A percentile compares a stretch with the other conserved stretches of the same genome.
Evolutionary conservation across 2,888 invertebrate genomes (phyloP).

Genomic region (Oasisia sp.): DNA sequence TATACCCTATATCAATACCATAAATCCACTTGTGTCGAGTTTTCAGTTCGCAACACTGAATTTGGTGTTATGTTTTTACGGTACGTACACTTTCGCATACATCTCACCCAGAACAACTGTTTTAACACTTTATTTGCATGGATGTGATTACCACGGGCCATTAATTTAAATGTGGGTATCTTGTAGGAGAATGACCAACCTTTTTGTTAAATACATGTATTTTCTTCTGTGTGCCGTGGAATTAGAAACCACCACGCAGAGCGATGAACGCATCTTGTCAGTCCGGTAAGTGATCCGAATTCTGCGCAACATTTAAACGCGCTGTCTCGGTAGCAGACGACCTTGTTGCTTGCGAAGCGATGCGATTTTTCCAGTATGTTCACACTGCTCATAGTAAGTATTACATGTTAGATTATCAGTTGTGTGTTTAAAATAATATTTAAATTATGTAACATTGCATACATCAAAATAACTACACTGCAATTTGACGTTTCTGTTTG

Average conservation of each 20-base stretch:
- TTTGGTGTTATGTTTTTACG: too few species aligned
- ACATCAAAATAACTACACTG: background rate
- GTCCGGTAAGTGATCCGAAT: background rate
- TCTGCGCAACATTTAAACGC: background rate
- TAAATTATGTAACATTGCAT: background rate
- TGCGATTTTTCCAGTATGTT: background rate
- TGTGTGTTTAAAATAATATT: background rate
- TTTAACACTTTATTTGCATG: too few species aligned
- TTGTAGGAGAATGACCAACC: too few species aligned
- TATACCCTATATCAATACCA: too few species aligned
- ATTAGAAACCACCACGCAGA: background rate
- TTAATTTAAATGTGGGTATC: too few species aligned
- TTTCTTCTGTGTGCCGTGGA: background rate
- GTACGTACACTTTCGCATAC: too few species aligned
- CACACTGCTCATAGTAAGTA: background rate
- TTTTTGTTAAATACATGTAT: background rate
- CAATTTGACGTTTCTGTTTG: constrained; percentile 6
- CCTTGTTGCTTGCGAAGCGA: background rate
- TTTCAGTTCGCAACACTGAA: too few species aligned
- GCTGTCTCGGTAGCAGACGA: background rate
- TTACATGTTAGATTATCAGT: background rate
- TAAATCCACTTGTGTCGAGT: too few species aligned
- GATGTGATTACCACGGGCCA: too few species aligned
- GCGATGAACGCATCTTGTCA: background rate
- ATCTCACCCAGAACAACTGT: too few species aligned